These are phyloP conservation scores for Argya squamiceps DNA, from an alignment of 2,797 vertebrate genomes.

Conservation along the genomic window DNA sequence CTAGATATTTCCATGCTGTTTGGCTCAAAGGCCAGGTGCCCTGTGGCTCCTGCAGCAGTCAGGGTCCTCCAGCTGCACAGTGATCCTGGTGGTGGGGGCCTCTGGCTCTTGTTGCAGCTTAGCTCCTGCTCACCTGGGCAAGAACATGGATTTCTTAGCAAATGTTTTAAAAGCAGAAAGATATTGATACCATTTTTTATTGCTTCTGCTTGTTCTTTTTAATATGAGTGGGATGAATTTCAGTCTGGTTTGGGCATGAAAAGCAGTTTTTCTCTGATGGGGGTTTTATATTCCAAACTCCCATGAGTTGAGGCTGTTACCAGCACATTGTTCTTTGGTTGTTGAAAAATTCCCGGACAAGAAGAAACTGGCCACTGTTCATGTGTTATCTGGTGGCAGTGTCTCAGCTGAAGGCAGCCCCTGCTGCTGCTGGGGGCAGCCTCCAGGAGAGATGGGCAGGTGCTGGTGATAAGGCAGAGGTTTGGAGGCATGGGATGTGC, in stretches of 20 bases:
- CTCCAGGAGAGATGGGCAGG: not conserved
- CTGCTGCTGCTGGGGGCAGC: too few species aligned
- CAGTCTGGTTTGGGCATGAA: not conserved
- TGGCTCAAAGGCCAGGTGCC: not conserved
- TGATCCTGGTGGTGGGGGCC: not conserved
- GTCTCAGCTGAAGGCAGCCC: not conserved
- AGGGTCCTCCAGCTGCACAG: not conserved
- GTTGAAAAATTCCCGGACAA: not conserved
- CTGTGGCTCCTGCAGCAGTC: not conserved
- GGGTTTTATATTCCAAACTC: not conserved
- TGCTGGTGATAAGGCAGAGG: not conserved
- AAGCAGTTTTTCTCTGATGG: rapidly evolving
- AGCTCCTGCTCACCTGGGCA: not conserved
- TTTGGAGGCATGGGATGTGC: rapidly evolving
- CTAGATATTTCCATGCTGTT: rapidly evolving
- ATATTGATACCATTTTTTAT: not conserved
- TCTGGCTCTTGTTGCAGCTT: not conserved
- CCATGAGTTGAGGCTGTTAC: rapidly evolving
- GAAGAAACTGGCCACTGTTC: not conserved
- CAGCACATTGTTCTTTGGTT: rapidly evolving
- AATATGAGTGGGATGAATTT: not conserved
- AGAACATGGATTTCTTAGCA: not conserved
- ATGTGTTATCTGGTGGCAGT: not conserved
- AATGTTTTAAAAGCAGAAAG: not conserved
- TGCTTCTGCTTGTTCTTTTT: not conserved